Percentiles rank a stretch among this genome's conserved stretches.
These are phyloP conservation scores for Peromyscus eremicus DNA, from an alignment of 2,797 vertebrate species.

Conservation along the genomic window DNA sequence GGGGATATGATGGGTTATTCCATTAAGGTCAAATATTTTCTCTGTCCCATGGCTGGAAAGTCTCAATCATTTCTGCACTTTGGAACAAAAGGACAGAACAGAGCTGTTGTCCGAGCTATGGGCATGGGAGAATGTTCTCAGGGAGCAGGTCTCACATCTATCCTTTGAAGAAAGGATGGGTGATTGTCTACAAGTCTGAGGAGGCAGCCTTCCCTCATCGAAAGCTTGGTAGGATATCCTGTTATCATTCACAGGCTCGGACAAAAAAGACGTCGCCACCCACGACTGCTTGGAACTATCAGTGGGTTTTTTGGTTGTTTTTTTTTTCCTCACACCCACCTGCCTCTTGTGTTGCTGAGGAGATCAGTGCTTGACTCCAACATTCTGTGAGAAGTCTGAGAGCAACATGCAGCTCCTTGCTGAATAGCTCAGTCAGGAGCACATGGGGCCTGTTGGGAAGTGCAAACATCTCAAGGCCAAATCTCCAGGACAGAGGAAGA, in stretches of 20 bases:
- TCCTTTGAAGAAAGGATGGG: not conserved
- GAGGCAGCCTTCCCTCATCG: not conserved
- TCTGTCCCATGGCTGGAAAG: not conserved
- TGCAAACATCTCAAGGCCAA: not conserved
- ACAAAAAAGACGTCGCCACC: too few species aligned
- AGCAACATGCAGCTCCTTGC: accelerated
- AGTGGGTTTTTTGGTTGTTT: not conserved
- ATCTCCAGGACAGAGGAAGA: not conserved
- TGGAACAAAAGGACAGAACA: not conserved
- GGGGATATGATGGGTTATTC: not conserved
- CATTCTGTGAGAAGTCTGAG: not conserved
- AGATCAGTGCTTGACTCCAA: not conserved
- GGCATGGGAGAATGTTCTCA: not conserved
- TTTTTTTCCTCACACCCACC: not conserved
- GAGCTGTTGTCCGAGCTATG: not conserved
- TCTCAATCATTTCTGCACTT: not conserved
- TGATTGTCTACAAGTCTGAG: too few species aligned
- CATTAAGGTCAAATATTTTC: not conserved
- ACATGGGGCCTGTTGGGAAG: accelerated
- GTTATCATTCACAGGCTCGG: not conserved
- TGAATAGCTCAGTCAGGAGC: not conserved
- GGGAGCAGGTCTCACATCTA: accelerated
- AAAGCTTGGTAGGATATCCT: not conserved
- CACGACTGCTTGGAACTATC: not conserved
- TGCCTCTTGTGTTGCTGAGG: accelerated